A percentile compares a stretch with the other conserved stretches of the same genome.
Evolutionary conservation across 2,888 invertebrate genomes (phyloP).

Genomic region (Bombyx huttoni): DNA sequence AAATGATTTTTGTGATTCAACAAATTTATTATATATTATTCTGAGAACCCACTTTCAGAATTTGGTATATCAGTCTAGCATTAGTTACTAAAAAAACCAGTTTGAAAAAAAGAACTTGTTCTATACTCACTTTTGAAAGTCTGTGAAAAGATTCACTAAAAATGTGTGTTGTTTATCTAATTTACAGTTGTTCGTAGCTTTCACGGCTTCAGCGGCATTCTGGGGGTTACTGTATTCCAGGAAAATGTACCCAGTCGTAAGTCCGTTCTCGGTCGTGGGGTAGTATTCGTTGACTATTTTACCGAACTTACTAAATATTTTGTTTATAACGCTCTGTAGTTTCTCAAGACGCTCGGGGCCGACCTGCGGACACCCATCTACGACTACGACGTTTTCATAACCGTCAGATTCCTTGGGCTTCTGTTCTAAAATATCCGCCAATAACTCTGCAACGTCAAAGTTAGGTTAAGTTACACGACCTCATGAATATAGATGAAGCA

Average conservation of each 20-base stretch:
- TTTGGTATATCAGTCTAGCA: no score
- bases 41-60: no score
- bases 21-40: no score
- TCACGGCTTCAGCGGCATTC: slow-evolving; percentile 91
- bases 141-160: slow-evolving; percentile 93
- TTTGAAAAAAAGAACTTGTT: not conserved
- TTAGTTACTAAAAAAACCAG: not conserved
- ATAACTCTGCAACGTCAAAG: slow-evolving; percentile 83
- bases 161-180: slow-evolving; percentile 97
- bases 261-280: slow-evolving; percentile 85
- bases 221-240: slow-evolving; percentile 89
- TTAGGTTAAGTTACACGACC: slow-evolving; percentile 53
- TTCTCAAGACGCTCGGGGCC: slow-evolving; percentile 93
- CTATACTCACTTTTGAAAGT: slow-evolving; percentile 89
- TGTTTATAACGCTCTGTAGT: slow-evolving; percentile 90
- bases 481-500: slow-evolving; percentile 8
- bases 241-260: slow-evolving; percentile 94
- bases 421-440: slow-evolving; percentile 90
- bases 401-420: slow-evolving; percentile 96
- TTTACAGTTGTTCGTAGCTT: slow-evolving; percentile 91
- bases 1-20: no score
- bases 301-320: slow-evolving; percentile 90
- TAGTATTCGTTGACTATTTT: slow-evolving; percentile 90
- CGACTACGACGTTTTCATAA: slow-evolving; percentile 94
- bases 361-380: slow-evolving; percentile 96